These are phyloP conservation scores for Leptopilina boulardi DNA, from an alignment of 1,140 invertebrate genomes.

Conservation along the genomic window DNA sequence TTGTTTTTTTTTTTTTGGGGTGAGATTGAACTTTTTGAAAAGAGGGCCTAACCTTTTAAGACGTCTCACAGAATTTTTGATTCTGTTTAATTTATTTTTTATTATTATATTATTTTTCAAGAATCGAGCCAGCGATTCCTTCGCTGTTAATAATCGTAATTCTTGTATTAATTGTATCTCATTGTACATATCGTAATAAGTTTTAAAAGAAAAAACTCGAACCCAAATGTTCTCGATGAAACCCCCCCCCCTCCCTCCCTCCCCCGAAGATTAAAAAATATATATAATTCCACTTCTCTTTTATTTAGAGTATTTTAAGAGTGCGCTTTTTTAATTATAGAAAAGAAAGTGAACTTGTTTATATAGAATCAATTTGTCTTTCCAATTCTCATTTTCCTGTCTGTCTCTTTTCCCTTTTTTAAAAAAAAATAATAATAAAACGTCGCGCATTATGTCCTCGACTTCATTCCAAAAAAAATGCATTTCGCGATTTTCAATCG, in stretches of 20 bases:
- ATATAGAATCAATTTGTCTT: constrained; percentile 44
- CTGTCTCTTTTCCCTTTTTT: not conserved
- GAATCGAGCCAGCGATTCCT: constrained; percentile 5
- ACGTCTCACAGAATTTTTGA: constrained; percentile 20
- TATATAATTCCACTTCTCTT: constrained; percentile 44
- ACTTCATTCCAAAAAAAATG: constrained; percentile 61
- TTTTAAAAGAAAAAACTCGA: constrained; percentile 37
- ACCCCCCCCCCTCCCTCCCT: no score
- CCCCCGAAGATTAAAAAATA: constrained; percentile 49
- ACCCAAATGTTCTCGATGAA: constrained; percentile 44
- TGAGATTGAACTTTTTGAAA: constrained; percentile 1
- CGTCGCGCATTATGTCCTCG: constrained; percentile 16
- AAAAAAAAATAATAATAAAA: not conserved
- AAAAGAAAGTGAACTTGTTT: constrained; percentile 33
- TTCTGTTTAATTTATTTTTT: not conserved
- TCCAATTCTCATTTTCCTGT: constrained; percentile 34
- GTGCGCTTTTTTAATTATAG: constrained; percentile 37
- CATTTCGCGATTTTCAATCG: constrained; percentile 54
- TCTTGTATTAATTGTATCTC: constrained; percentile 62
- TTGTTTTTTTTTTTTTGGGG: no score
- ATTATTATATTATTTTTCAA: not conserved
- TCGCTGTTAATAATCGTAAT: constrained; percentile 14
- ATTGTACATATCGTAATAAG: constrained; percentile 73
- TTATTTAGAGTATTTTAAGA: constrained; percentile 43
- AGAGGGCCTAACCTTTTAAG: constrained; percentile 17